phyloP scores from a whole-genome alignment of 2,797 vertebrate genomes.

The Sphenopsis melanotis region DNA sequence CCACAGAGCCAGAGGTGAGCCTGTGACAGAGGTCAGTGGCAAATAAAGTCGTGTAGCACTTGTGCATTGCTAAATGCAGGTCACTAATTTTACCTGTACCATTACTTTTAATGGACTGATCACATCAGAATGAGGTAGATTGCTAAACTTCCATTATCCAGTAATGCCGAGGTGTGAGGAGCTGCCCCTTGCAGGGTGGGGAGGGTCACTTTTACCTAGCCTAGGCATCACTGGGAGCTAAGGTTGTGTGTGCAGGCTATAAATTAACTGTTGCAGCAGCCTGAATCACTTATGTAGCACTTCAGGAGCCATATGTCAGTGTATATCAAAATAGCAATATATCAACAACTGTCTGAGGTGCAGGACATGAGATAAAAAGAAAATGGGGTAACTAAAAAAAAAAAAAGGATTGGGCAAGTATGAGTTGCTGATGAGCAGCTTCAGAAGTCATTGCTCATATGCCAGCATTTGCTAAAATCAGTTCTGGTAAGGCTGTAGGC shows the following conservation, averaged over 20 bases:
- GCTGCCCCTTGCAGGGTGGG: neutral
- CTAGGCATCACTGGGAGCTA: neutral
- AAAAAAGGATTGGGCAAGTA: neutral
- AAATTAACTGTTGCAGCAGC: conserved; percentile 30
- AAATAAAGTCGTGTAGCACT: neutral
- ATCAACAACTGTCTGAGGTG: neutral
- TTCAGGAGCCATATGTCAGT: conserved; percentile 8
- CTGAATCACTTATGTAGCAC: conserved; percentile 11
- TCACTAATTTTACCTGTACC: neutral
- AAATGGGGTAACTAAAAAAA: neutral
- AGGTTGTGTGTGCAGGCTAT: neutral
- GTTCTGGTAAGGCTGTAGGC: neutral
- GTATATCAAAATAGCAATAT: conserved; percentile 32
- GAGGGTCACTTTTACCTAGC: neutral
- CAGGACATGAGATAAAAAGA: neutral
- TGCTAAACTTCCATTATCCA: conserved; percentile 28
- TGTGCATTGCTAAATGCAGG: neutral
- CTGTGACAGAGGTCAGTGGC: neutral
- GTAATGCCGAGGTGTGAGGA: neutral
- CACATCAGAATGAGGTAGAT: conserved; percentile 20
- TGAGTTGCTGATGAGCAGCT: neutral
- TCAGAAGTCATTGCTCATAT: neutral
- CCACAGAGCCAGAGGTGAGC: neutral
- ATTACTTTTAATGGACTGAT: neutral
- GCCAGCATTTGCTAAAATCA: neutral